phyloP scores from a whole-genome alignment of 2,888 invertebrate genomes.

The Chrysolina americana region DNA sequence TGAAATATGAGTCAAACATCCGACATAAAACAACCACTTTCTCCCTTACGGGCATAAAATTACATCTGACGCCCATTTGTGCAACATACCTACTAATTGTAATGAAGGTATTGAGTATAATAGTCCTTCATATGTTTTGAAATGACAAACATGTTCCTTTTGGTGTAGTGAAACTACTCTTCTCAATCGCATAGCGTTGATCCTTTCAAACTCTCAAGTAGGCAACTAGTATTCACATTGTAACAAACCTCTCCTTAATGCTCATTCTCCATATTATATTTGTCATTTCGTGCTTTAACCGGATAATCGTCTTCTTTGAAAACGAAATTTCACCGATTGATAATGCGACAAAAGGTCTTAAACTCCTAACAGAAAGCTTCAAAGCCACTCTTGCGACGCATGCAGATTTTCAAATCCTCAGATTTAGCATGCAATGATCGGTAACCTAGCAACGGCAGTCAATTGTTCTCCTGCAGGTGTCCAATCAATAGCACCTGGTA shows the following conservation, averaged over 20 bases:
- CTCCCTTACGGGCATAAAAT: no score
- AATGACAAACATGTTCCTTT: no score
- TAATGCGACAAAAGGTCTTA: conserved; percentile 43
- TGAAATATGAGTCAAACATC: no score
- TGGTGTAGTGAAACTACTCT: no score
- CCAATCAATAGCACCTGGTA: conserved; percentile 69
- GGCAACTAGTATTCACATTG: background rate
- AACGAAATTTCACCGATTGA: conserved; percentile 38
- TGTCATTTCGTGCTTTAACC: conserved; percentile 37
- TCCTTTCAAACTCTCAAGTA: background rate
- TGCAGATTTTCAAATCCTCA: conserved; percentile 69
- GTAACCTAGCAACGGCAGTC: conserved; percentile 68
- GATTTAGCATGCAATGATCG: conserved; percentile 67
- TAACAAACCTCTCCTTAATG: background rate
- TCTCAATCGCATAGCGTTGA: background rate
- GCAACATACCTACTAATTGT: no score
- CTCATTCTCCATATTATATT: conserved; percentile 27
- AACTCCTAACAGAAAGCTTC: conserved; percentile 45
- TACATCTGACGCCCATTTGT: no score
- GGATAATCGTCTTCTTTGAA: conserved; percentile 35
- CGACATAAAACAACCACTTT: no score
- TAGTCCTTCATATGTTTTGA: no score
- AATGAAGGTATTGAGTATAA: no score
- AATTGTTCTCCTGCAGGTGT: conserved; percentile 70
- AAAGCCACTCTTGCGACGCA: conserved; percentile 61